A percentile compares a stretch with the other conserved stretches of the same genome.
Conservation (phyloP, 2,888 invertebrate genomes). For the Sesia bembeciformis region DNA sequence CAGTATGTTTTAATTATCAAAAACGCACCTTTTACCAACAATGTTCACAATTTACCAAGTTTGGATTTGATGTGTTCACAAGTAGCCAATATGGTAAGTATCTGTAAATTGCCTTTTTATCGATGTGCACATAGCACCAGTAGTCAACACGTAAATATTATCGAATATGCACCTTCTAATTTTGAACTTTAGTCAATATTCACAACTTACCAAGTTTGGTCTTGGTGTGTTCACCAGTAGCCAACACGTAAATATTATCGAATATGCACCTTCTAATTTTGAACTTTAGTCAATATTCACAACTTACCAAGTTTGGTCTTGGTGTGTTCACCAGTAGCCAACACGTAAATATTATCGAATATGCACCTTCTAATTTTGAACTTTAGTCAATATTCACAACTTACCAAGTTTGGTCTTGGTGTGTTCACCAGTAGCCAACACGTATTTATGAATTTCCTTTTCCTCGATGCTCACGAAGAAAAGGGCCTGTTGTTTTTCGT, state of each 20-base stretch:
- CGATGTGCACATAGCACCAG: background rate
- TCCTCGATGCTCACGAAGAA: constrained; percentile 77
- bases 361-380: too few species aligned
- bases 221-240: background rate
- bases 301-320: background rate
- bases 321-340: background rate
- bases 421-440: constrained; percentile 56
- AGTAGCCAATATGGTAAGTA: too few species aligned
- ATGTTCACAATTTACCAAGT: background rate
- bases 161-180: too few species aligned
- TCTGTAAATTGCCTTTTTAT: too few species aligned
- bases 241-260: too few species aligned
- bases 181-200: too few species aligned
- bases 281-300: too few species aligned
- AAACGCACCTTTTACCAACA: too few species aligned
- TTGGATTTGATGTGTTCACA: background rate
- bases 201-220: background rate
- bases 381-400: constrained; percentile 8
- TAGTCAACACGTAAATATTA: too few species aligned
- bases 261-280: too few species aligned
- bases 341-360: too few species aligned
- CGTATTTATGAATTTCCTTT: constrained; percentile 66
- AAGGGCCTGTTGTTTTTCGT: constrained; percentile 71
- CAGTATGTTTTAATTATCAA: too few species aligned
- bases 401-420: constrained; percentile 69